Conservation (phyloP, 2,888 invertebrate genomes). For the Galerucella pusilla region DNA sequence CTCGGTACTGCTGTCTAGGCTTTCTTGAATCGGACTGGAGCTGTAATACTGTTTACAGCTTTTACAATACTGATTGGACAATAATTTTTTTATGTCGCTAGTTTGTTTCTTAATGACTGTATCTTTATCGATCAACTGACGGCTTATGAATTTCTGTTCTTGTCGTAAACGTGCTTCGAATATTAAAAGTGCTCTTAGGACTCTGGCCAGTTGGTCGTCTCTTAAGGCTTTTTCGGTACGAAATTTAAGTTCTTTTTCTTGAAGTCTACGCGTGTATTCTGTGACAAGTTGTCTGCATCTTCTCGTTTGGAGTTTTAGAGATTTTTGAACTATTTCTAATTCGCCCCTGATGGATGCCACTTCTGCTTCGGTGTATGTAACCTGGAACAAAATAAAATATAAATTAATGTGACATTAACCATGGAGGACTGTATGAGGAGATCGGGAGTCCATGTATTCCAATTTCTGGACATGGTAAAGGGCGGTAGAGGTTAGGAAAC, state of each 20-base stretch:
- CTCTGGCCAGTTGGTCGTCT: conserved; percentile 77
- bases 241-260: conserved; percentile 71
- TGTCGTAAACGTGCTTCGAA: conserved; percentile 78
- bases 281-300: conserved; percentile 77
- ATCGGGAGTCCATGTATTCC: too few relatives aligned
- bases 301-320: conserved; percentile 73
- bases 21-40: conserved; percentile 57
- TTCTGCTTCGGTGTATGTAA: conserved; percentile 73
- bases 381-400: conserved; percentile 67
- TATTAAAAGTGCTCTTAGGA: conserved; percentile 76
- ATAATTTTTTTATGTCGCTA: conserved; percentile 75
- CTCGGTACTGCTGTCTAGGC: conserved; percentile 63
- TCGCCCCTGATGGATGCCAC: conserved; percentile 72
- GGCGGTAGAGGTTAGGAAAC: too few relatives aligned
- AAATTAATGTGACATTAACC: background rate
- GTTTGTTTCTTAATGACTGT: conserved; percentile 77
- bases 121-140: conserved; percentile 77
- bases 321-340: conserved; percentile 75
- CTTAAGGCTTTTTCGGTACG: conserved; percentile 72
- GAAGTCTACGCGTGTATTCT: conserved; percentile 72
- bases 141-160: conserved; percentile 78
- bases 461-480: too few relatives aligned
- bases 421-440: background rate
- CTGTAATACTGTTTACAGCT: conserved; percentile 63
- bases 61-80: conserved; percentile 66